Percentiles rank a stretch among this genome's conserved stretches.
phyloP scores from a whole-genome alignment of 2,113 vertebrate genomes.

The Bufo bufo region DNA sequence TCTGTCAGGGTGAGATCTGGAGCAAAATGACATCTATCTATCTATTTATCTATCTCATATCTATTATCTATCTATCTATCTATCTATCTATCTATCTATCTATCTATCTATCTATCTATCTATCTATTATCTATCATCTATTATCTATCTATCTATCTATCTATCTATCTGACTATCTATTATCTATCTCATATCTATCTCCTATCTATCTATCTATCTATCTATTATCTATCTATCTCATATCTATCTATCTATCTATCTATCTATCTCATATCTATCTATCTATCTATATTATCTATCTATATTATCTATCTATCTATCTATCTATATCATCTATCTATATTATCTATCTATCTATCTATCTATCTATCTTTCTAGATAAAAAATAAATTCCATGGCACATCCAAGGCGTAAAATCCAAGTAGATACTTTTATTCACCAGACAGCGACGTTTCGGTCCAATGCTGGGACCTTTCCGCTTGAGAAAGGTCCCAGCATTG shows the following conservation, averaged over 20 bases:
- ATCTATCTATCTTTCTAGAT: slow-evolving; percentile 45
- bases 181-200: background rate
- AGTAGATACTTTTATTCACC: background rate
- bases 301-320: slow-evolving; percentile 12
- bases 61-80: slow-evolving; percentile 9
- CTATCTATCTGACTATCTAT: slow-evolving; percentile 42
- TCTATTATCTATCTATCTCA: slow-evolving; percentile 19
- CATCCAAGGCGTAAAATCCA: too few species aligned
- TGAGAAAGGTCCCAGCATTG: too few species aligned
- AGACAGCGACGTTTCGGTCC: too few species aligned
- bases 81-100: slow-evolving; percentile 29
- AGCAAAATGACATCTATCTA: background rate
- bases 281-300: slow-evolving; percentile 14
- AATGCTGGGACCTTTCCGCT: too few species aligned
- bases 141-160: slow-evolving; percentile 30
- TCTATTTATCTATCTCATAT: slow-evolving; percentile 23
- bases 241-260: slow-evolving; percentile 27
- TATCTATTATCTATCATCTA: background rate
- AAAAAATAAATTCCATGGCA: background rate
- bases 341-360: background rate
- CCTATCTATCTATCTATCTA: slow-evolving; percentile 46
- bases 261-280: slow-evolving; percentile 33
- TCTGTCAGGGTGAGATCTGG: background rate
- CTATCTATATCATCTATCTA: slow-evolving; percentile 47
- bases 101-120: slow-evolving; percentile 38